phyloP scores from a whole-genome alignment of 2,797 vertebrate genomes.

The Tokudaia tokunoshimensis region DNA sequence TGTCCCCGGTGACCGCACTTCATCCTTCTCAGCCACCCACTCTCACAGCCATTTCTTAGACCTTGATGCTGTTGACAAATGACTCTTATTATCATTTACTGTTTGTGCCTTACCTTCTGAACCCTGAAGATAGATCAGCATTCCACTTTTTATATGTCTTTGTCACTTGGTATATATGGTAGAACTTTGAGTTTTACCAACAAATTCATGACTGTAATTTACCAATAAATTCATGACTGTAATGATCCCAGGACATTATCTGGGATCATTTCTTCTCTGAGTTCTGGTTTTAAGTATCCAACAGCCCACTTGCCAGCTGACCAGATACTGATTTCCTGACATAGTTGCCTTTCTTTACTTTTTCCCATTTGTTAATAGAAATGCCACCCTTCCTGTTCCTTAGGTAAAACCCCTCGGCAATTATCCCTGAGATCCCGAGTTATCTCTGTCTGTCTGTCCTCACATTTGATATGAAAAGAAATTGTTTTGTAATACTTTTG shows the following conservation, averaged over 20 bases:
- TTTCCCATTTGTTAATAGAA: background rate
- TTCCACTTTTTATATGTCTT: background rate
- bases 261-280: background rate
- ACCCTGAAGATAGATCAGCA: background rate
- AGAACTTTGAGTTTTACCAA: background rate
- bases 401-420: background rate
- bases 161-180: background rate
- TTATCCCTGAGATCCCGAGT: background rate
- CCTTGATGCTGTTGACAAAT: background rate
- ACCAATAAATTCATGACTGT: background rate
- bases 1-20: background rate
- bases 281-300: background rate
- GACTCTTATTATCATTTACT: background rate
- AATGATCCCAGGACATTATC: background rate
- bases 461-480: background rate
- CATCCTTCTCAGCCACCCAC: background rate
- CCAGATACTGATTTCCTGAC: background rate
- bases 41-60: background rate
- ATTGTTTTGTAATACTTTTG: background rate
- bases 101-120: background rate
- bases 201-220: background rate
- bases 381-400: background rate
- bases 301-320: background rate
- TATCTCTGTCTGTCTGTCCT: background rate
- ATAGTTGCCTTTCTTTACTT: background rate